These are phyloP conservation scores for Halichoeres trimaculatus DNA, from an alignment of 2,113 vertebrate species.

Conservation along the genomic window DNA sequence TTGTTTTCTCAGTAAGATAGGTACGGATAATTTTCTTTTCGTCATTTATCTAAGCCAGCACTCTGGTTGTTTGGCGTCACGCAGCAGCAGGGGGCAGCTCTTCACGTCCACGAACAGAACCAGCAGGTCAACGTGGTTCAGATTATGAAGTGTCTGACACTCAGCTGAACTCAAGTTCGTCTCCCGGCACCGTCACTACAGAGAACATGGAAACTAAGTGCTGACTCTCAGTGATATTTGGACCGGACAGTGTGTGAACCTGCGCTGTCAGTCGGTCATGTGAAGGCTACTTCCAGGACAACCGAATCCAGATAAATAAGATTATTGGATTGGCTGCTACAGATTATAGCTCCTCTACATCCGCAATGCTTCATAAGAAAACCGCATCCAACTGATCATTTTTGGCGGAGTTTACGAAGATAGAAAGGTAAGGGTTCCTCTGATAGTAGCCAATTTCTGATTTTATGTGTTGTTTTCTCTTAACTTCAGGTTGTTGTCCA, in stretches of 20 bases:
- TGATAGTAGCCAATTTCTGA: neutral
- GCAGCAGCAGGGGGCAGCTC: conserved; percentile 44
- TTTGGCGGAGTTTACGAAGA: conserved; percentile 26
- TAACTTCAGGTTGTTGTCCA: neutral
- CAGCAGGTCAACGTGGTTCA: neutral
- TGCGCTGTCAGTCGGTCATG: conserved; percentile 23
- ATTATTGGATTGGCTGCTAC: conserved; percentile 84
- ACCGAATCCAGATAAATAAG: conserved; percentile 75
- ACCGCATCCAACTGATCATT: conserved; percentile 42
- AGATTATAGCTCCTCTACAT: conserved; percentile 75
- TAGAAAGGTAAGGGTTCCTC: conserved; percentile 68
- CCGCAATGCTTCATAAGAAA: conserved; percentile 58
- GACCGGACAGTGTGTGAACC: neutral
- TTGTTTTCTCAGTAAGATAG: too few relatives aligned
- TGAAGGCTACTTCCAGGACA: conserved; percentile 42
- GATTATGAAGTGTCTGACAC: neutral
- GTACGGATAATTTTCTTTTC: too few relatives aligned
- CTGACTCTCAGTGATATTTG: neutral
- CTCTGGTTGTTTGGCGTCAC: neutral
- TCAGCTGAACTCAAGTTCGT: neutral
- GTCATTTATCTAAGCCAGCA: too few relatives aligned
- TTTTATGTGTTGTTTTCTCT: too few relatives aligned
- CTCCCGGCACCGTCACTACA: neutral
- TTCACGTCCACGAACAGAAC: neutral
- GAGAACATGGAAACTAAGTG: neutral